A percentile compares a stretch with the other conserved stretches of the same genome.
These are phyloP conservation scores for Rhamphomyia laevipes DNA, from an alignment of 2,888 invertebrate genomes.

Conservation along the genomic window DNA sequence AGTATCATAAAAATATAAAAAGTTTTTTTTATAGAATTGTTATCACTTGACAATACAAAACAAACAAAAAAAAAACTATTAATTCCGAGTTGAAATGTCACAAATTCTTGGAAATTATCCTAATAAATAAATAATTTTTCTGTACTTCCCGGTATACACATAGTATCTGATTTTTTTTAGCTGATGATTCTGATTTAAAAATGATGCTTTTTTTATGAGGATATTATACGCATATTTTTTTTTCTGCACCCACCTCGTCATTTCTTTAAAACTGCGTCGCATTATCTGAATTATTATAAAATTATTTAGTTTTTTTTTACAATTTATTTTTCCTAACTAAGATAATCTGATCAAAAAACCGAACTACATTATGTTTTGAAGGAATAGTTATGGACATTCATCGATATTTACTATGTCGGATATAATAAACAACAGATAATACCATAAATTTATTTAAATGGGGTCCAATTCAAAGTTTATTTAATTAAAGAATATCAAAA, in stretches of 20 bases:
- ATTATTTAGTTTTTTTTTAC: not conserved
- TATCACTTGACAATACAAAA: too few relatives aligned
- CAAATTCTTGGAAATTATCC: too few relatives aligned
- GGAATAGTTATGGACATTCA: constrained; percentile 2
- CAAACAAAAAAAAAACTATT: too few relatives aligned
- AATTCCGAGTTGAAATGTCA: too few relatives aligned
- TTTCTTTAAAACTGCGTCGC: constrained; percentile 13
- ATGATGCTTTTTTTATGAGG: constrained; percentile 19
- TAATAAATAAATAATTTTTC: too few relatives aligned
- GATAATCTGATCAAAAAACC: constrained; percentile 14
- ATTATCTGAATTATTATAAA: not conserved
- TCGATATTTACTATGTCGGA: not conserved
- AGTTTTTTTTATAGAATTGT: too few relatives aligned
- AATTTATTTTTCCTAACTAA: not conserved
- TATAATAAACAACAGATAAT: too few relatives aligned
- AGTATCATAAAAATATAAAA: too few relatives aligned
- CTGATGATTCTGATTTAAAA: not conserved
- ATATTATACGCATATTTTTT: constrained; percentile 18
- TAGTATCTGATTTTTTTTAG: not conserved
- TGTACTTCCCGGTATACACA: too few relatives aligned
- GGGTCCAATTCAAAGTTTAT: too few relatives aligned
- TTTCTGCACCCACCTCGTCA: constrained; percentile 23
- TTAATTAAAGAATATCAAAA: too few relatives aligned
- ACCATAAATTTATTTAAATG: too few relatives aligned
- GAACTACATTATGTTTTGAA: constrained; percentile 17